Evolutionary conservation across 2,888 invertebrate genomes (phyloP).

Genomic region (Cheiracanthium punctorium): DNA sequence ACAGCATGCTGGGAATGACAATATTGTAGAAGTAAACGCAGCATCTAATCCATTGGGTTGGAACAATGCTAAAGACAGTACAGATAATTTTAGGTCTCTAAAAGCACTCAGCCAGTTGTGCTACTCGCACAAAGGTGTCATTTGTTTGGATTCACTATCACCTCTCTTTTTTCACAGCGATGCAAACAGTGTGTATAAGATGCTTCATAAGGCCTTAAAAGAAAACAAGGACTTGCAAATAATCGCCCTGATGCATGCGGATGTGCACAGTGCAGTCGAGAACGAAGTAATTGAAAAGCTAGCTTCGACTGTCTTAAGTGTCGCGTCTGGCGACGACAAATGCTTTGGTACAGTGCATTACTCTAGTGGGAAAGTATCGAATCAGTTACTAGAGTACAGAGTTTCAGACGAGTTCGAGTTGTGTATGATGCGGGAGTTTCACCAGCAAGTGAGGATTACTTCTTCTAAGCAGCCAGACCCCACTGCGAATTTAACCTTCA

Average conservation of each 20-base stretch:
- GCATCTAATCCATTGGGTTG: constrained; percentile 34
- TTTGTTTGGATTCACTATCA: constrained; percentile 44
- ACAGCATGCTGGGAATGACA: no score
- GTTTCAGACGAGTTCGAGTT: constrained; percentile 26
- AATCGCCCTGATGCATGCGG: constrained; percentile 38
- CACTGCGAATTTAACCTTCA: constrained; percentile 58
- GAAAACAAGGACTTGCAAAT: no score
- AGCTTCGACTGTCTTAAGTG: constrained; percentile 27
- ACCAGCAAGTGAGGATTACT: neutral
- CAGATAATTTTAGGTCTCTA: neutral
- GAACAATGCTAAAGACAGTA: neutral
- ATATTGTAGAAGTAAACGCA: no score
- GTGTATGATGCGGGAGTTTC: constrained; percentile 4
- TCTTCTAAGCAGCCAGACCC: constrained; percentile 49
- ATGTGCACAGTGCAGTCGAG: constrained; percentile 28
- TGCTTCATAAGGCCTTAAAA: no score
- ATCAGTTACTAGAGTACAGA: constrained; percentile 13
- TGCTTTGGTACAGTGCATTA: constrained; percentile 18
- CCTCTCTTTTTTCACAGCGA: constrained; percentile 31
- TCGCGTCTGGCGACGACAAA: neutral
- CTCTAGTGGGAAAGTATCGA: constrained; percentile 46
- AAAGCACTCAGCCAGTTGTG: neutral
- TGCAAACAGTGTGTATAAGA: constrained; percentile 27
- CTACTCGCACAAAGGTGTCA: constrained; percentile 11
- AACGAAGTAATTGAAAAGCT: constrained; percentile 27